Percentiles rank a stretch among this genome's conserved stretches.
phyloP scores from a whole-genome alignment of 2,888 invertebrate species.

The Stictocephala bisonia region DNA sequence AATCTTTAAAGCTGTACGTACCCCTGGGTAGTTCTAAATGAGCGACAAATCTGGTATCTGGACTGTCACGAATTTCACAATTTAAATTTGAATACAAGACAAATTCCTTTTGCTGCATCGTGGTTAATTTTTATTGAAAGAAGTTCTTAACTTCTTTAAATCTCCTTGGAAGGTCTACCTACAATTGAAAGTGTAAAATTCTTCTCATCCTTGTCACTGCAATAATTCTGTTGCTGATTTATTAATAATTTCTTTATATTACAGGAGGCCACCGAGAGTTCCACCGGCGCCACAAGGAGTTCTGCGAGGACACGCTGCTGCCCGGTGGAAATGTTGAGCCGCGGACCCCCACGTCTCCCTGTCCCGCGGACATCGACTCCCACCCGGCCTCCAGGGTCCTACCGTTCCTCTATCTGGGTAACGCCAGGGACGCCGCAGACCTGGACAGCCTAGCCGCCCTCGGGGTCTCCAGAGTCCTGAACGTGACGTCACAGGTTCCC shows the following conservation, averaged over 20 bases:
- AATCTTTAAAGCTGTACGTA: too few species aligned
- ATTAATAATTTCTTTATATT: constrained; percentile 61
- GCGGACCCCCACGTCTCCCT: constrained; percentile 57
- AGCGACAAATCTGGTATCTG: too few species aligned
- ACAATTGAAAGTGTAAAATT: too few species aligned
- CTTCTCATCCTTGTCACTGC: too few species aligned
- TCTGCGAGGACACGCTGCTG: constrained; percentile 78
- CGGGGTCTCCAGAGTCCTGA: constrained; percentile 82
- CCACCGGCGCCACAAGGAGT: constrained; percentile 75
- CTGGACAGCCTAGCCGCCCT: constrained; percentile 72
- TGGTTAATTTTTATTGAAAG: too few species aligned
- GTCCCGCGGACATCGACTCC: constrained; percentile 74
- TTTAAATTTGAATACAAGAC: too few species aligned
- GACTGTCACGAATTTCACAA: too few species aligned
- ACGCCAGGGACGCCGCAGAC: constrained; percentile 83
- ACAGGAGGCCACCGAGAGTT: constrained; percentile 79
- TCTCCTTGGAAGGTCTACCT: too few species aligned
- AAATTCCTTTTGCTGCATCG: too few species aligned
- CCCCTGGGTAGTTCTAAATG: too few species aligned
- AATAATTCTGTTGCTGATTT: too few species aligned
- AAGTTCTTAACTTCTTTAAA: too few species aligned
- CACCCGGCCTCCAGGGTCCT: constrained; percentile 83
- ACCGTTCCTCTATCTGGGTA: constrained; percentile 84
- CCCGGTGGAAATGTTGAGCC: constrained; percentile 62
- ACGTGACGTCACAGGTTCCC: constrained; percentile 79